Conservation (phyloP, 2,888 invertebrate genomes). For the Trimorus sp. region DNA sequence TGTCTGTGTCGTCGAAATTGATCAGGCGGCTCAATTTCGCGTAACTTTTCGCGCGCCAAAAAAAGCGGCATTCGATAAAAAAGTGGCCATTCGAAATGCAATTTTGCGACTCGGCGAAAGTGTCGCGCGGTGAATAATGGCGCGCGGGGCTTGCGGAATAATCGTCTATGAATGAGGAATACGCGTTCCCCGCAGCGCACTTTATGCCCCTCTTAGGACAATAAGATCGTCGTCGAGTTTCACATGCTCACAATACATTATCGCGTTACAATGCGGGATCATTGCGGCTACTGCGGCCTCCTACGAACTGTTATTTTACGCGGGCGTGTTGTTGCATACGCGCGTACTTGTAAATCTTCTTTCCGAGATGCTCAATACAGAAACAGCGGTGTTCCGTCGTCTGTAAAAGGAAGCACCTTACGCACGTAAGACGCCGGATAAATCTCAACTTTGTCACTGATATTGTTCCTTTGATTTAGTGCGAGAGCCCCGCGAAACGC, state of each 20-base stretch:
- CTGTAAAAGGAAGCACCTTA: constrained; percentile 33
- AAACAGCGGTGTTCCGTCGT: constrained; percentile 41
- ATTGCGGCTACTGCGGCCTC: constrained; percentile 72
- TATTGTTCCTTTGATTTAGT: constrained; percentile 11
- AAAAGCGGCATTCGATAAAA: constrained; percentile 17
- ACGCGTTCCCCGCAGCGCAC: constrained; percentile 67
- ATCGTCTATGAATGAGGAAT: constrained; percentile 61
- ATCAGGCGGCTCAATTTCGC: no score
- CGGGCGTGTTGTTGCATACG: constrained; percentile 33
- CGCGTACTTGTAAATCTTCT: constrained; percentile 59
- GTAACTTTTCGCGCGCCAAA: no score
- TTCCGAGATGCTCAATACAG: constrained; percentile 43
- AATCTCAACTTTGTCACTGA: constrained; percentile 1
- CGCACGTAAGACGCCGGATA: constrained; percentile 21
- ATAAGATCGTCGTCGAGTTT: constrained; percentile 74
- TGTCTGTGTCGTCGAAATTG: no score
- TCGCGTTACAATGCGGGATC: constrained; percentile 78
- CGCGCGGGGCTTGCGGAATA: constrained; percentile 17
- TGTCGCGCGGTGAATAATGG: constrained; percentile 21
- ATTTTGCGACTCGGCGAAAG: constrained; percentile 43
- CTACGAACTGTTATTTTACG: constrained; percentile 61
- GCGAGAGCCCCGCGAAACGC: no score
- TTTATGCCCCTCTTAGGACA: constrained; percentile 70
- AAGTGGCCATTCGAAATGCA: constrained; percentile 28
- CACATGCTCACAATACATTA: constrained; percentile 77